Evolutionary conservation across 2,888 invertebrate genomes (phyloP).

Genomic region (Parnassius apollo): DNA sequence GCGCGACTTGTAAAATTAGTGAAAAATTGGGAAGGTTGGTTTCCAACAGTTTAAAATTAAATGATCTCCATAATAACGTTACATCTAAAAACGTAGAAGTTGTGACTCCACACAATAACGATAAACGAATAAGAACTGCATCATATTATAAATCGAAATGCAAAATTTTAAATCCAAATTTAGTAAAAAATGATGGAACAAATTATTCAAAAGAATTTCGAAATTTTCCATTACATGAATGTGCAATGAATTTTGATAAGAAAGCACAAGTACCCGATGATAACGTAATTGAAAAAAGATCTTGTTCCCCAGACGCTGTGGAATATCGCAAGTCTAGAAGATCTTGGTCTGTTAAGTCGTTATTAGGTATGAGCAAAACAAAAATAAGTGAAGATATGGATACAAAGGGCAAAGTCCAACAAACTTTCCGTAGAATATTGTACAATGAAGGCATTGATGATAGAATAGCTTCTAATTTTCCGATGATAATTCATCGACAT

Average conservation of each 20-base stretch:
- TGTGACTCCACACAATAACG: not conserved
- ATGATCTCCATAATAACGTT: not conserved
- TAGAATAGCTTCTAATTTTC: conserved; percentile 30
- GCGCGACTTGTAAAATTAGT: not conserved
- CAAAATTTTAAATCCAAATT: not conserved
- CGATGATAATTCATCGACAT: not conserved
- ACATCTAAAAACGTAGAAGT: not conserved
- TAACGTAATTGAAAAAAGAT: conserved; percentile 2
- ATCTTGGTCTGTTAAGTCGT: conserved; percentile 24
- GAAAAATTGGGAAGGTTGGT: not conserved
- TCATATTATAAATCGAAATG: not conserved
- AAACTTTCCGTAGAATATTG: conserved; percentile 40
- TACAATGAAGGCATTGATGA: conserved; percentile 66
- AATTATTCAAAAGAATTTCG: not conserved
- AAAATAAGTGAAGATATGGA: conserved; percentile 10
- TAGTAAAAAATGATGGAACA: not conserved
- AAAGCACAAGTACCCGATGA: not conserved
- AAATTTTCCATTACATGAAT: not conserved
- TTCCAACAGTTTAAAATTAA: not conserved
- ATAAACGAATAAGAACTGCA: not conserved
- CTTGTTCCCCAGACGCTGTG: not conserved
- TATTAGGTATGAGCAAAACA: conserved; percentile 29
- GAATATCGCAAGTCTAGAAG: conserved; percentile 1
- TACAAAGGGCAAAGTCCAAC: conserved; percentile 9
- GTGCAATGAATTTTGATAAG: not conserved